Evolutionary conservation across 2,797 vertebrate species (phyloP).

Genomic region (Erithacus rubecula): DNA sequence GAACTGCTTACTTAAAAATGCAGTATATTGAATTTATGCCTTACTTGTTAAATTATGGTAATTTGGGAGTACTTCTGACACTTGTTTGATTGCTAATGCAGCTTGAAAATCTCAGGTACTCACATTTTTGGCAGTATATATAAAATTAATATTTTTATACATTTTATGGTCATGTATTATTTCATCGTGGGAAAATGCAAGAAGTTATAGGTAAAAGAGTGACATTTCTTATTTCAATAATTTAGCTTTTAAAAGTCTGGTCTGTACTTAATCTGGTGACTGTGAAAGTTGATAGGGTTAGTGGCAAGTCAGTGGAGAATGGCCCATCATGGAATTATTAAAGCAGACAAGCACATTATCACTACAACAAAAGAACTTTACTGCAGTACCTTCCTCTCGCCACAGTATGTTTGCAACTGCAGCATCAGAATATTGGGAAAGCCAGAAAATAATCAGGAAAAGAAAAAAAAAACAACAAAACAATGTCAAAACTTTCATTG

Average conservation of each 20-base stretch:
- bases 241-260: constrained; percentile 18
- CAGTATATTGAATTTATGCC: constrained; percentile 15
- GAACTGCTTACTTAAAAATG: constrained; percentile 24
- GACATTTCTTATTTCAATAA: not conserved
- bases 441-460: constrained; percentile 61
- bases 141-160: not conserved
- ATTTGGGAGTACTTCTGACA: constrained; percentile 28
- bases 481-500: constrained; percentile 58
- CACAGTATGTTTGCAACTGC: constrained; percentile 90
- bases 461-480: constrained; percentile 56
- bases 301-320: constrained; percentile 62
- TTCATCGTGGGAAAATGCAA: not conserved
- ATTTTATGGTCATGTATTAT: not conserved
- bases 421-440: constrained; percentile 67
- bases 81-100: not conserved
- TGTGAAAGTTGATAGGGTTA: constrained; percentile 39
- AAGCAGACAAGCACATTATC: constrained; percentile 71
- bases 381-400: constrained; percentile 87
- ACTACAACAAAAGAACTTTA: constrained; percentile 63
- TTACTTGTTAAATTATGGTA: constrained; percentile 31
- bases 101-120: not conserved
- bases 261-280: not conserved
- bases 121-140: not conserved
- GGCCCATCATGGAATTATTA: constrained; percentile 59
- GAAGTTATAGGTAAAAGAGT: not conserved